These are phyloP conservation scores for Odontothrips loti DNA, from an alignment of 2,888 invertebrate species.

Conservation along the genomic window DNA sequence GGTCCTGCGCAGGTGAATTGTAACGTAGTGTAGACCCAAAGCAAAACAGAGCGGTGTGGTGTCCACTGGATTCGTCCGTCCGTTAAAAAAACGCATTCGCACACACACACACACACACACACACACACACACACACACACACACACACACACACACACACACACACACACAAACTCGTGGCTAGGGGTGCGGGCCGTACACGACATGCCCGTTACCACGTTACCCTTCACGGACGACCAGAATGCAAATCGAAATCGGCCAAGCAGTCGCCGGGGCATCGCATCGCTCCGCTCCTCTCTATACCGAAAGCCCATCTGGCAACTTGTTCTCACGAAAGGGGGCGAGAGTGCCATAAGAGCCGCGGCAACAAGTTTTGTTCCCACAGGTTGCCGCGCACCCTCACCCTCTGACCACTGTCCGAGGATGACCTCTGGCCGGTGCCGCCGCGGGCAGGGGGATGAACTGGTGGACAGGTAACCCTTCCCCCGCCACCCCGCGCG, in stretches of 20 bases:
- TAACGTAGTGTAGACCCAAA: no score
- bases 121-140: background rate
- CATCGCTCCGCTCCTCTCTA: no score
- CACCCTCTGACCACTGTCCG: slow-evolving; percentile 5
- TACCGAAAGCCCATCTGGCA: no score
- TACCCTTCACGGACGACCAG: background rate
- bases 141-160: background rate
- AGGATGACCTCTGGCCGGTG: slow-evolving; percentile 20
- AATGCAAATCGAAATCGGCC: slow-evolving; percentile 1
- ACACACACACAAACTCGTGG: background rate
- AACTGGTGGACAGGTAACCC: background rate
- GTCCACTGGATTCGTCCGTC: background rate
- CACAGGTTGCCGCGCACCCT: slow-evolving; percentile 11
- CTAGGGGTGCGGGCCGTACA: background rate
- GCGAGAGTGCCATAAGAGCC: background rate
- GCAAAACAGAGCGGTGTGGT: no score
- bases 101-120: background rate
- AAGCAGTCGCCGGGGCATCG: no score
- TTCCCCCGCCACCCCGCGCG: background rate
- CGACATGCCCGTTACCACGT: no score
- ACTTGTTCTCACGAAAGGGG: background rate
- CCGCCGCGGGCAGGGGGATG: background rate
- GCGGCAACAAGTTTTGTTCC: background rate
- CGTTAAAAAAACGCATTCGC: slow-evolving; percentile 6
- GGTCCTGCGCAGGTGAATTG: no score